These are phyloP conservation scores for Aphis gossypii DNA, from an alignment of 1,140 invertebrate genomes.

Conservation along the genomic window DNA sequence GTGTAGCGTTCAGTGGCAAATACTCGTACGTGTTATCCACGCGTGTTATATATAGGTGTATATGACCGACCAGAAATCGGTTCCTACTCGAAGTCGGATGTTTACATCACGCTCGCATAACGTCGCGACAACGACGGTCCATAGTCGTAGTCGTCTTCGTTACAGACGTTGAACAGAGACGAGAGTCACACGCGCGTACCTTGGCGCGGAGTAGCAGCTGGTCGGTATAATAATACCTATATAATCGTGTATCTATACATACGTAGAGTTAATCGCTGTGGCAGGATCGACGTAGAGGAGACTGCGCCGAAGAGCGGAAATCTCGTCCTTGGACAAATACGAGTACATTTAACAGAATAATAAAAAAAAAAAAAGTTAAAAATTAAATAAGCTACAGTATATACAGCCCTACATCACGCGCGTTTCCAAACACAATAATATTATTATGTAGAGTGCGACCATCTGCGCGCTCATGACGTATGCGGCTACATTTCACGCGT, in stretches of 20 bases:
- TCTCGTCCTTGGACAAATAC: not conserved
- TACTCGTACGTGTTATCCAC: not conserved
- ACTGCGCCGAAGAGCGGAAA: not conserved
- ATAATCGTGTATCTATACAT: too few relatives aligned
- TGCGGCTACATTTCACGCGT: conserved; percentile 28
- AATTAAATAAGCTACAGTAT: not conserved
- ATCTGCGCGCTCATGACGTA: not conserved
- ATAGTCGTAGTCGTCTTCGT: not conserved
- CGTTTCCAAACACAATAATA: not conserved
- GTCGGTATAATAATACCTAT: too few relatives aligned
- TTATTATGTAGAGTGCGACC: not conserved
- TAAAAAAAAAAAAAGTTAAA: not conserved
- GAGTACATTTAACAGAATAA: not conserved
- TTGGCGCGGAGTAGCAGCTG: too few relatives aligned
- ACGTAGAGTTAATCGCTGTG: not conserved
- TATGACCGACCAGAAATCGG: not conserved
- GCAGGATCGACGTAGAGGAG: not conserved
- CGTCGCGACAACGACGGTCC: not conserved
- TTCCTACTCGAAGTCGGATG: not conserved
- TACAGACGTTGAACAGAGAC: not conserved
- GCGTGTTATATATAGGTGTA: too few relatives aligned
- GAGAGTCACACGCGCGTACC: not conserved
- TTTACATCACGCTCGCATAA: not conserved
- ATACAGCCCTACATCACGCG: not conserved
- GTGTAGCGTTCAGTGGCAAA: too few relatives aligned